phyloP scores from a whole-genome alignment of 2,797 vertebrate genomes.

The Otolemur crassicaudatus region DNA sequence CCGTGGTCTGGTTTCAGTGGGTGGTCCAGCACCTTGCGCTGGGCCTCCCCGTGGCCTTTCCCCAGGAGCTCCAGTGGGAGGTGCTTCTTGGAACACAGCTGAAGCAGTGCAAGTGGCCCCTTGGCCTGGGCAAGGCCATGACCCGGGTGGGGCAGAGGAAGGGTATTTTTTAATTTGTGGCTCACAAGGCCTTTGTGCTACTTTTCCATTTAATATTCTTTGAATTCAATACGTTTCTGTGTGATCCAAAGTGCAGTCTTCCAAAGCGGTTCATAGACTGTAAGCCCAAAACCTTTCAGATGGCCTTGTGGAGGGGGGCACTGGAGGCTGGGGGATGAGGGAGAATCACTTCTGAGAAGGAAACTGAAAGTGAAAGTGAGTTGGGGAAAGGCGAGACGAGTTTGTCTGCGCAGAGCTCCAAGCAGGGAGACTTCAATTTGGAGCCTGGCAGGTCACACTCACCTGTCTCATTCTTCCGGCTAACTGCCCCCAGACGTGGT shows the following conservation, averaged over 20 bases:
- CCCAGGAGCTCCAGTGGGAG: too few species aligned
- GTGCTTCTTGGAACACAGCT: accelerated
- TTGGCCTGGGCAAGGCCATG: accelerated
- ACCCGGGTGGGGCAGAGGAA: accelerated
- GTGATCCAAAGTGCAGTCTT: accelerated
- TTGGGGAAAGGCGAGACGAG: accelerated
- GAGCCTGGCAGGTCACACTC: conserved; percentile 17
- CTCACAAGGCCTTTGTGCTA: too few species aligned
- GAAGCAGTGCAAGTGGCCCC: accelerated
- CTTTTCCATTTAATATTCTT: neutral
- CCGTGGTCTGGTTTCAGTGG: neutral
- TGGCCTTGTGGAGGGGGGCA: too few species aligned
- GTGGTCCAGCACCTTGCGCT: accelerated
- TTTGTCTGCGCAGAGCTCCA: neutral
- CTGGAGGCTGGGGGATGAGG: accelerated
- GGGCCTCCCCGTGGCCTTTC: accelerated
- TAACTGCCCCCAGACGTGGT: neutral
- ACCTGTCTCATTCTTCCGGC: conserved; percentile 76
- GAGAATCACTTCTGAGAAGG: neutral
- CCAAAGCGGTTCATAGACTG: accelerated
- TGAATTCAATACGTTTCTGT: accelerated
- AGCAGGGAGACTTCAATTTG: neutral
- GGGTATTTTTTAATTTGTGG: neutral
- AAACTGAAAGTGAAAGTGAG: neutral
- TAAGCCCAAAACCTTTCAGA: accelerated